These are phyloP conservation scores for Leuciscus waleckii DNA, from an alignment of 2,797 vertebrate species.

Conservation along the genomic window DNA sequence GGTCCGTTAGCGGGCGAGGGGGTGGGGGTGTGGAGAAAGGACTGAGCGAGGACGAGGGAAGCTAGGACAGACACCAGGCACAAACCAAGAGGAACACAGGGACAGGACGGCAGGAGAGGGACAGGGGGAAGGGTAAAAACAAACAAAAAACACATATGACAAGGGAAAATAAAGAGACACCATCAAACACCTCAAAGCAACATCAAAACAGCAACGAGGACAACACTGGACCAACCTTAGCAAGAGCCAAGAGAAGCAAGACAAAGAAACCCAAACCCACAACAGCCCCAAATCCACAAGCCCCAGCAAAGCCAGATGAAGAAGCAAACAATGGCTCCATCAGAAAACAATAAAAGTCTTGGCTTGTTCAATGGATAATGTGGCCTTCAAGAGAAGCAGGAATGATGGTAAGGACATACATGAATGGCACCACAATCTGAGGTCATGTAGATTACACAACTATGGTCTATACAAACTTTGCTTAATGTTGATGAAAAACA, in stretches of 20 bases:
- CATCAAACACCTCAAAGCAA: conserved; percentile 80
- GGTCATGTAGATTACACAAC: neutral
- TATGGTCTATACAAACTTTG: neutral
- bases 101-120: conserved; percentile 58
- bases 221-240: conserved; percentile 65
- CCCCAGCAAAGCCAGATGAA: conserved; percentile 47
- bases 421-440: neutral
- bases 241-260: conserved; percentile 67
- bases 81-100: conserved; percentile 68
- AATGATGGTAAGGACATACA: neutral
- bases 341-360: conserved; percentile 25
- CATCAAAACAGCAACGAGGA: conserved; percentile 77
- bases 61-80: conserved; percentile 67
- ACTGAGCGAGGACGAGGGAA: conserved; percentile 77
- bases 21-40: conserved; percentile 78
- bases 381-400: conserved; percentile 2
- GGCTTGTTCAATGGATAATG: neutral
- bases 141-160: conserved; percentile 68
- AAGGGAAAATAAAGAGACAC: conserved; percentile 82
- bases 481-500: neutral
- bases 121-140: conserved; percentile 52
- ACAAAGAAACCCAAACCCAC: conserved; percentile 59
- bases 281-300: conserved; percentile 23
- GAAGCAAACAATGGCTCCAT: conserved; percentile 50
- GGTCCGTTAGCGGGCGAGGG: conserved; percentile 88